Conservation (phyloP, 2,113 vertebrate species). For the Leptobrachium ailaonicum region DNA sequence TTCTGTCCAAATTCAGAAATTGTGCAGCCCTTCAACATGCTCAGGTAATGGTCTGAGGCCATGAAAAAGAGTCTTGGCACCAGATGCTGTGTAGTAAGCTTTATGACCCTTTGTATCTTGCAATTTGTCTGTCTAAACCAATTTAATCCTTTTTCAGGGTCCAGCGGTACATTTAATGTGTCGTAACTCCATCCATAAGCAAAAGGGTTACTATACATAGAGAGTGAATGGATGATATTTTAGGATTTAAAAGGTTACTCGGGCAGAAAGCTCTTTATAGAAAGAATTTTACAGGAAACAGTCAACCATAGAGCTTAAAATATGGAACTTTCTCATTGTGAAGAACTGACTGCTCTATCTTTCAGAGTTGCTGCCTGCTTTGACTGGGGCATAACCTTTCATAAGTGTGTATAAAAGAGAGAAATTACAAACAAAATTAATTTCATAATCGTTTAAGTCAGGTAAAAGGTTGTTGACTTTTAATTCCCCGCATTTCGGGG, state of each 20-base stretch:
- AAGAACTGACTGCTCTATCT: too few relatives aligned
- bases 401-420: too few relatives aligned
- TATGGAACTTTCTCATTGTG: too few relatives aligned
- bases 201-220: not conserved
- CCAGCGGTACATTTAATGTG: not conserved
- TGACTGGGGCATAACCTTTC: too few relatives aligned
- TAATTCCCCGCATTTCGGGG: too few relatives aligned
- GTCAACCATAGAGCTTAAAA: too few relatives aligned
- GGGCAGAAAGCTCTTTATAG: not conserved
- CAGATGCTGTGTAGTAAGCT: not conserved
- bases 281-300: not conserved
- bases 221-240: not conserved
- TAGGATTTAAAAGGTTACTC: not conserved
- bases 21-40: too few relatives aligned
- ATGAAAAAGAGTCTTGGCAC: not conserved
- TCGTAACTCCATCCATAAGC: not conserved
- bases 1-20: not conserved
- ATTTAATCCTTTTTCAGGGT: not conserved
- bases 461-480: too few relatives aligned
- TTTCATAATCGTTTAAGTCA: too few relatives aligned
- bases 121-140: not conserved
- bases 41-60: not conserved
- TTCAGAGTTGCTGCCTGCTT: too few relatives aligned
- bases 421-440: too few relatives aligned
- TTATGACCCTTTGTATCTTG: slow-evolving; percentile 1